Conservation (phyloP, 2,888 invertebrate species). For the Napeogenes sylphis region DNA sequence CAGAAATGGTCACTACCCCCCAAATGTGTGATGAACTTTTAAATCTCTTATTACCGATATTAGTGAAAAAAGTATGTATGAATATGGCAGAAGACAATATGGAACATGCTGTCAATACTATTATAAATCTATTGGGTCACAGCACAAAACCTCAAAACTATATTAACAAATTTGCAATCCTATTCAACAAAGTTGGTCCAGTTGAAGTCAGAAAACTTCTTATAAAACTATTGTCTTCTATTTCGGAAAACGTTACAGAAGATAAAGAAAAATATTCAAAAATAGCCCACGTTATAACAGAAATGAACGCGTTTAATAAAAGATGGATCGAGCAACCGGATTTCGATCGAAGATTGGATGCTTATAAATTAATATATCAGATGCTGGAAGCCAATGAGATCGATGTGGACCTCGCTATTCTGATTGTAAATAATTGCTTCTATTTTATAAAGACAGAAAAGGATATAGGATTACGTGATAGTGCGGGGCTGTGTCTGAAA, state of each 20-base stretch:
- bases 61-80: slow-evolving; percentile 80
- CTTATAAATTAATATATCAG: slow-evolving; percentile 83
- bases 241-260: slow-evolving; percentile 67
- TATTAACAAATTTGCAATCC: slow-evolving; percentile 82
- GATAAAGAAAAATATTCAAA: slow-evolving; percentile 68
- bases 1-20: slow-evolving; percentile 83
- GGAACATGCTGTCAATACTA: slow-evolving; percentile 82
- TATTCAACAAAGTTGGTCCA: slow-evolving; percentile 82
- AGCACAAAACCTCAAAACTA: slow-evolving; percentile 81
- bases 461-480: slow-evolving; percentile 90
- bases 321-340: slow-evolving; percentile 97
- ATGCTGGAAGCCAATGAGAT: slow-evolving; percentile 71
- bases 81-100: slow-evolving; percentile 83
- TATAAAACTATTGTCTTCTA: slow-evolving; percentile 78
- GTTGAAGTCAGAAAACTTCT: slow-evolving; percentile 83
- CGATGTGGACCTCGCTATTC: slow-evolving; percentile 81
- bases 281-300: slow-evolving; percentile 75
- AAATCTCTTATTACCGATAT: slow-evolving; percentile 83
- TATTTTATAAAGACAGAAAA: slow-evolving; percentile 86
- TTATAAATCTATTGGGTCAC: slow-evolving; percentile 85
- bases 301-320: slow-evolving; percentile 92
- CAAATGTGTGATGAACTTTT: slow-evolving; percentile 83
- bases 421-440: slow-evolving; percentile 89
- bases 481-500: slow-evolving; percentile 85
- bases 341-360: slow-evolving; percentile 87